Evolutionary conservation across 2,113 vertebrate genomes (phyloP).

Genomic region (Uropsilus gracilis): DNA sequence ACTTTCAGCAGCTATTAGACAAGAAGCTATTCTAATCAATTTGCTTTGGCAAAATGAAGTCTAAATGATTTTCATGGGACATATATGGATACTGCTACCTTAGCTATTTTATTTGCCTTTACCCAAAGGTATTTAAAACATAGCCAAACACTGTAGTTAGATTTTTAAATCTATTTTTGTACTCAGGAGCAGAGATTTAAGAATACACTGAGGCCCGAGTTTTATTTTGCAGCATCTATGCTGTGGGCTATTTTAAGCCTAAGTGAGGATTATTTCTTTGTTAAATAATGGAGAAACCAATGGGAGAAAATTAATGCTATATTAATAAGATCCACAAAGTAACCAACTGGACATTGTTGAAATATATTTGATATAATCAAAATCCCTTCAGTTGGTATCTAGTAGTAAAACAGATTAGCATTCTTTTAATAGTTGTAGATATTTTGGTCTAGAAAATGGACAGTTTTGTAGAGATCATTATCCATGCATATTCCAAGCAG

Average conservation of each 20-base stretch:
- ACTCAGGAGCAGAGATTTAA: constrained; percentile 37
- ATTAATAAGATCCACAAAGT: constrained; percentile 1
- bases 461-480: neutral
- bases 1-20: neutral
- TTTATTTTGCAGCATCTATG: constrained; percentile 8
- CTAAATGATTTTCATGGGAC: constrained; percentile 45
- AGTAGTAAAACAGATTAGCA: neutral
- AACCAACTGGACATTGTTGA: constrained; percentile 23
- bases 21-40: constrained; percentile 37
- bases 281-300: constrained; percentile 8
- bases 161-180: constrained; percentile 52
- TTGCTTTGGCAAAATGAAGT: constrained; percentile 31
- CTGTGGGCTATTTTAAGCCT: neutral
- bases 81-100: neutral
- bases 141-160: neutral
- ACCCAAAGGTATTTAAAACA: constrained; percentile 57
- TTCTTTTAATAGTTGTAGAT: constrained; percentile 3
- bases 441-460: constrained; percentile 37
- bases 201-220: neutral
- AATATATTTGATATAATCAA: neutral
- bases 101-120: constrained; percentile 50
- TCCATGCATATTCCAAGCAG: neutral
- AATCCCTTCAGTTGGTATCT: neutral
- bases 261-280: constrained; percentile 14
- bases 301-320: constrained; percentile 21